Percentiles rank a stretch among this genome's conserved stretches.
These are phyloP conservation scores for Neodiprion lecontei DNA, from an alignment of 1,140 invertebrate species.

Conservation along the genomic window DNA sequence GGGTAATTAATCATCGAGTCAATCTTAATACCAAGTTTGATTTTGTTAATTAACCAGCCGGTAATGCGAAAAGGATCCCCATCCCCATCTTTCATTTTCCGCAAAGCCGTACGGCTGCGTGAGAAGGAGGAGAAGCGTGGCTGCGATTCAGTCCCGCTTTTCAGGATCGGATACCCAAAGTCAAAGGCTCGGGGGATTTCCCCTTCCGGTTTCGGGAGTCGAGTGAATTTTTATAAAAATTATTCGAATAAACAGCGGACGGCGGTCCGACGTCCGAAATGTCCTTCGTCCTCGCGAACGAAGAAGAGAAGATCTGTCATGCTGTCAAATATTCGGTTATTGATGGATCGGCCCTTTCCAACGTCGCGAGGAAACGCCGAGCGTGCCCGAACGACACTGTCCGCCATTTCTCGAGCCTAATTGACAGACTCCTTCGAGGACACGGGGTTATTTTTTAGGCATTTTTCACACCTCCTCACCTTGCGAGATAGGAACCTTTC, in stretches of 20 bases:
- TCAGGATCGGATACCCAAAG: background rate
- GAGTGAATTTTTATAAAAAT: slow-evolving; percentile 3
- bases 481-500: too few species aligned
- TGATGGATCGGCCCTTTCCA: background rate
- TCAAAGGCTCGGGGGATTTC: background rate
- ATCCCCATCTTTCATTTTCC: background rate
- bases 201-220: background rate
- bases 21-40: background rate
- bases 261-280: background rate
- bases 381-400: background rate
- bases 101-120: too few species aligned
- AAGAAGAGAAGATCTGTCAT: background rate
- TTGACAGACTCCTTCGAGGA: slow-evolving; percentile 3
- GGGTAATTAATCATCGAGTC: background rate
- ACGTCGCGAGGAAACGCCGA: background rate
- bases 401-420: slow-evolving; percentile 1
- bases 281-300: background rate
- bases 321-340: slow-evolving; percentile 3
- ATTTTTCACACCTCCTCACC: background rate
- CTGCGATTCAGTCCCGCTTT: background rate
- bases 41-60: background rate
- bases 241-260: background rate
- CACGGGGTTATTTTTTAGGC: background rate
- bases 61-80: background rate
- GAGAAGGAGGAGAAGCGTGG: too few species aligned